Evolutionary conservation across 2,113 vertebrate genomes (phyloP).

Genomic region (Tachysurus fulvidraco): DNA sequence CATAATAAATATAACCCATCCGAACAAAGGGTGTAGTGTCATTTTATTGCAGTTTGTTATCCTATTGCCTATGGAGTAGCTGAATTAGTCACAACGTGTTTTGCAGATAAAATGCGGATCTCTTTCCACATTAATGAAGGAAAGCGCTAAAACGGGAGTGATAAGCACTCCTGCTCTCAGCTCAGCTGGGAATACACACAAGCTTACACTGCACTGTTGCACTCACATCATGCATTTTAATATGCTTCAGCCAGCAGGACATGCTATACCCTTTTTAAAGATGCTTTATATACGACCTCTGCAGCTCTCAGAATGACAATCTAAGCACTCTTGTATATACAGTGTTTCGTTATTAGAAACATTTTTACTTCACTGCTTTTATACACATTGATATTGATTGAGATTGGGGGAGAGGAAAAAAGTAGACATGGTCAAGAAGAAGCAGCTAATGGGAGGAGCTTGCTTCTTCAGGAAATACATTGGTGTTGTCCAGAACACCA

Average conservation of each 20-base stretch:
- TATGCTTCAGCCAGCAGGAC: slow-evolving; percentile 12
- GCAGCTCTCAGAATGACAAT: not conserved
- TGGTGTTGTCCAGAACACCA: slow-evolving; percentile 26
- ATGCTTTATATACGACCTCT: not conserved
- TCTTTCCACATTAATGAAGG: not conserved
- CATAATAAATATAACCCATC: not conserved
- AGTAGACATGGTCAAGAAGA: not conserved
- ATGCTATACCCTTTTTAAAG: not conserved
- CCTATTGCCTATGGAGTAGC: not conserved
- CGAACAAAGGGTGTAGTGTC: not conserved
- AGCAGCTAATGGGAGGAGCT: slow-evolving; percentile 45
- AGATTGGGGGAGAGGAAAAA: not conserved
- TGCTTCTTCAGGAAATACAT: slow-evolving; percentile 62
- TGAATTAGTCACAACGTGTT: not conserved
- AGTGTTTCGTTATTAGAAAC: not conserved
- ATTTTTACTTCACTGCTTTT: not conserved
- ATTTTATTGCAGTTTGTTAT: not conserved
- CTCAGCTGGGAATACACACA: not conserved
- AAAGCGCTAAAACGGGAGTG: not conserved
- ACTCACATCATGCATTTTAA: slow-evolving; percentile 14
- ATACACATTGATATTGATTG: too few species aligned
- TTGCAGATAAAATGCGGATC: not conserved
- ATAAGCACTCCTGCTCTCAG: slow-evolving; percentile 13
- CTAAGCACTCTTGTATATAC: not conserved
- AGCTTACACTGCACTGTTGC: slow-evolving; percentile 19